Evolutionary conservation across 1,140 invertebrate species (phyloP).

Genomic region (Aphidius gifuensis): DNA sequence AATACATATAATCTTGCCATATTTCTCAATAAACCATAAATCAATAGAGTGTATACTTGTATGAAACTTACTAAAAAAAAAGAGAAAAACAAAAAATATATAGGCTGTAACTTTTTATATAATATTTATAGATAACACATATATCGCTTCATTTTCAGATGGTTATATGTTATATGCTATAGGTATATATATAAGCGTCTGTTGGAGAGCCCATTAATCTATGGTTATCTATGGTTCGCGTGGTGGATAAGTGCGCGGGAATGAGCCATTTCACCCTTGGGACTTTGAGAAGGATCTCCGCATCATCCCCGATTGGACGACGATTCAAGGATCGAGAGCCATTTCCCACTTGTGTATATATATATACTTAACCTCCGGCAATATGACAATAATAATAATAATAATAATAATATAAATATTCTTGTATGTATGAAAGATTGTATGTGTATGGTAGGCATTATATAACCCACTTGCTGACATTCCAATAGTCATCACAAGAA

Average conservation of each 20-base stretch:
- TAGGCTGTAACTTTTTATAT: conserved; percentile 7
- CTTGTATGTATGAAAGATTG: background rate
- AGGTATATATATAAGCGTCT: conserved; percentile 13
- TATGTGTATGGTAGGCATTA: too few relatives aligned
- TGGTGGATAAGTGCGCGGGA: conserved; percentile 33
- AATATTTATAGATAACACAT: conserved; percentile 7
- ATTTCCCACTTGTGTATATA: conserved; percentile 14
- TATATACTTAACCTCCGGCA: conserved; percentile 1
- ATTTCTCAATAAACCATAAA: conserved; percentile 38
- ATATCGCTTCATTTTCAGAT: conserved; percentile 16
- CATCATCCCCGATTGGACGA: conserved; percentile 16
- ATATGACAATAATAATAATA: background rate
- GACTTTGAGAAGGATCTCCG: conserved; percentile 26
- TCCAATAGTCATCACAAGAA: too few relatives aligned
- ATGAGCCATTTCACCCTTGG: conserved; percentile 36
- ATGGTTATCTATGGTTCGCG: conserved; percentile 33
- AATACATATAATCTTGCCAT: conserved; percentile 15
- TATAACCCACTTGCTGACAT: too few relatives aligned
- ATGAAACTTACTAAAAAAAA: background rate
- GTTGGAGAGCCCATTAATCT: conserved; percentile 32
- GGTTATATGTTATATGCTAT: background rate
- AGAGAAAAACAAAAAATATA: background rate
- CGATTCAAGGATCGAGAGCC: conserved; percentile 19
- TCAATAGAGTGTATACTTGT: conserved; percentile 10
- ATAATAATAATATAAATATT: background rate